Conservation (phyloP, 2,113 vertebrate genomes). For the Leucopsar rothschildi region DNA sequence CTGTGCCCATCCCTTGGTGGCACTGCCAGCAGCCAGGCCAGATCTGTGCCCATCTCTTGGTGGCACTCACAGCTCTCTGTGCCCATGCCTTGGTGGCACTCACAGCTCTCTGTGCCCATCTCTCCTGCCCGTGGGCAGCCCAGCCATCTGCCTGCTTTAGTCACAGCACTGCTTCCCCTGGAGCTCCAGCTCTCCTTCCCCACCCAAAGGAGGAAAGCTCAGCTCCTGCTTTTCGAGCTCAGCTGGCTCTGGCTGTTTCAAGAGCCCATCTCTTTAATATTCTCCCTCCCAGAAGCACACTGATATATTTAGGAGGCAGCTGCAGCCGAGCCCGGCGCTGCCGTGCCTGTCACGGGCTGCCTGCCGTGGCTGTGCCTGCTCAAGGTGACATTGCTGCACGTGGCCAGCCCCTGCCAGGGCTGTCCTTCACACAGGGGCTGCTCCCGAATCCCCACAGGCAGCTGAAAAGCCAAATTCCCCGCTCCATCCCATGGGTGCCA, state of each 20-base stretch:
- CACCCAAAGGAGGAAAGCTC: not conserved
- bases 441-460: not conserved
- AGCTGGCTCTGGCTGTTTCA: conserved; percentile 1
- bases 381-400: not conserved
- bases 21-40: not conserved
- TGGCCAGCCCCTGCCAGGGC: not conserved
- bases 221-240: conserved; percentile 6
- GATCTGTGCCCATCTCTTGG: too few species aligned
- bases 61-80: not conserved
- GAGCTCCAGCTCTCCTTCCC: not conserved
- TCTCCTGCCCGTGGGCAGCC: not conserved
- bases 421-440: fast-evolving
- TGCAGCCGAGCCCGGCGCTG: not conserved
- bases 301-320: conserved; percentile 49
- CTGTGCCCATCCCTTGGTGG: not conserved
- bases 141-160: conserved; percentile 12
- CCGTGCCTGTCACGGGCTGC: not conserved
- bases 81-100: not conserved
- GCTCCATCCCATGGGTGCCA: fast-evolving
- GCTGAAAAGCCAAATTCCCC: not conserved
- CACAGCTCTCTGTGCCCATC: not conserved
- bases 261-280: not conserved
- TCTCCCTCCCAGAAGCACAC: not conserved
- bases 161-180: not conserved
- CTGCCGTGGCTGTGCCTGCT: not conserved